phyloP scores from a whole-genome alignment of 2,797 vertebrate genomes.

The Lates japonicus region DNA sequence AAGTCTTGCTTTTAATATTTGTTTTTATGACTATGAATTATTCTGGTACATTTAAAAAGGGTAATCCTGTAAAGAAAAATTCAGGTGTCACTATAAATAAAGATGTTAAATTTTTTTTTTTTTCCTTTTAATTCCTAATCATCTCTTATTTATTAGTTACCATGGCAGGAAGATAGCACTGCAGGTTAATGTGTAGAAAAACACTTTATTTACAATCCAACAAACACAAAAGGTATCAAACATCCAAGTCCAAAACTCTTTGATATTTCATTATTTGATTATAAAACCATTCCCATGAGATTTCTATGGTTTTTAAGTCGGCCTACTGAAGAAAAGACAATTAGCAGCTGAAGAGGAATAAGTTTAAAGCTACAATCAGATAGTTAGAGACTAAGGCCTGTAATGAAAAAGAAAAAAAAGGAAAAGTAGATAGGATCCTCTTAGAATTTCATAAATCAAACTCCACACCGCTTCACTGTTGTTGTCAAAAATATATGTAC shows the following conservation, averaged over 20 bases:
- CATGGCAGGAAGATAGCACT: conserved; percentile 21
- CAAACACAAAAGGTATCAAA: conserved; percentile 59
- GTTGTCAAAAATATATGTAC: conserved; percentile 40
- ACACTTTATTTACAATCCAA: conserved; percentile 70
- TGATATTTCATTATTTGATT: conserved; percentile 26
- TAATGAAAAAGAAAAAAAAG: conserved; percentile 16
- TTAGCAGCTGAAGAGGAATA: conserved; percentile 43
- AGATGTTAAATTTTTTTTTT: not conserved
- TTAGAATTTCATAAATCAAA: conserved; percentile 14
- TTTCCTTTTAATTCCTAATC: not conserved
- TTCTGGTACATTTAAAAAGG: not conserved
- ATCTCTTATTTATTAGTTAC: not conserved
- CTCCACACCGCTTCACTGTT: not conserved
- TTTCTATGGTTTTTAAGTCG: conserved; percentile 14
- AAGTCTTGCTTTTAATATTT: not conserved
- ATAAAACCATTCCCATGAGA: conserved; percentile 51
- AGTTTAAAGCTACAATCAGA: conserved; percentile 50
- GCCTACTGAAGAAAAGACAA: conserved; percentile 30
- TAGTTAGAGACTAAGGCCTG: conserved; percentile 20
- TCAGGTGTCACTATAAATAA: not conserved
- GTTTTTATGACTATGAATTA: not conserved
- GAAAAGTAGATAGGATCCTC: conserved; percentile 9
- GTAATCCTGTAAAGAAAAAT: not conserved
- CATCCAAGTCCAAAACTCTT: conserved; percentile 41
- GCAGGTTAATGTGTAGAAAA: conserved; percentile 53